Evolutionary conservation across 2,113 vertebrate species (phyloP).

Genomic region (Trichomycterus rosablanca): DNA sequence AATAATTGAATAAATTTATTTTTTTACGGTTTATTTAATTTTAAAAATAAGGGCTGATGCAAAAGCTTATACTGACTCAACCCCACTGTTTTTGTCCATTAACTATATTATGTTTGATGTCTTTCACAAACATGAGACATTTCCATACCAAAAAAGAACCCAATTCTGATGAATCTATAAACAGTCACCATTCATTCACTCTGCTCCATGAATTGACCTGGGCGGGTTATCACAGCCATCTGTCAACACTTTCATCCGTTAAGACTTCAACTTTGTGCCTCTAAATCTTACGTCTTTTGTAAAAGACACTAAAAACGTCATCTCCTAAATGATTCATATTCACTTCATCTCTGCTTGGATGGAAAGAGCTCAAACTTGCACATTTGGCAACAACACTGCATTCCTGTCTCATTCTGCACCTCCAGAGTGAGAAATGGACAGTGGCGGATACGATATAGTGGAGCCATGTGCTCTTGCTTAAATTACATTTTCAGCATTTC

Average conservation of each 20-base stretch:
- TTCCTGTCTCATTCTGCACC: conserved; percentile 17
- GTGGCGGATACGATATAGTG: background rate
- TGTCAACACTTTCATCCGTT: background rate
- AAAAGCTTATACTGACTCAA: no score
- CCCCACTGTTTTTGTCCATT: no score
- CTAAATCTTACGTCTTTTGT: background rate
- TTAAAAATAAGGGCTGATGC: no score
- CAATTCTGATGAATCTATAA: no score
- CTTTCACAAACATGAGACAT: no score
- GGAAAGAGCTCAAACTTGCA: conserved; percentile 31
- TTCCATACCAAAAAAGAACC: no score
- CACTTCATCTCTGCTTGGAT: conserved; percentile 45
- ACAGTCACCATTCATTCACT: background rate
- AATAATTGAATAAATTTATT: no score
- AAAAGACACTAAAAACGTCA: conserved; percentile 7
- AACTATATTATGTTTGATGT: no score
- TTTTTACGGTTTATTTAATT: no score
- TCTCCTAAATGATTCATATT: conserved; percentile 13
- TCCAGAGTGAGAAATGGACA: no score
- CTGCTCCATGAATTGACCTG: background rate
- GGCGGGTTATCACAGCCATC: background rate
- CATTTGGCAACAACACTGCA: conserved; percentile 4
- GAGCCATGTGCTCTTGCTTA: no score
- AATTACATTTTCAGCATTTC: no score
- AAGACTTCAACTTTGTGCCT: background rate